Evolutionary conservation across 2,113 vertebrate species (phyloP).

Genomic region (Bubo scandiacus): DNA sequence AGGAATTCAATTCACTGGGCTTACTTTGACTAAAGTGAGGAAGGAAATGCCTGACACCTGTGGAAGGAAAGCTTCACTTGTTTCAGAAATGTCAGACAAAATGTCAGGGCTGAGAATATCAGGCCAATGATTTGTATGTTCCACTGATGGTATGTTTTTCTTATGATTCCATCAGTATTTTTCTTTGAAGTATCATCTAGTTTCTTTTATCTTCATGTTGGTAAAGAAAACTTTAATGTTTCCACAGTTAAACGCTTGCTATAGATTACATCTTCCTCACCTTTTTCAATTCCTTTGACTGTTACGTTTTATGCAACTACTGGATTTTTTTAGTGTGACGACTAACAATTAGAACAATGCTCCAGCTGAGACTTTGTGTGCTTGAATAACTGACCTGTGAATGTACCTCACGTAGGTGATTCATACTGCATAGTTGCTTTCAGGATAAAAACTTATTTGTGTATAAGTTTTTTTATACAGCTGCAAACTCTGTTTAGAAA

Average conservation of each 20-base stretch:
- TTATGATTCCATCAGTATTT: neutral
- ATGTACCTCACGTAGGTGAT: neutral
- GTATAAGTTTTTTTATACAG: neutral
- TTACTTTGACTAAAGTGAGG: neutral
- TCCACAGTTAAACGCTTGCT: neutral
- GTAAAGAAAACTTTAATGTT: neutral
- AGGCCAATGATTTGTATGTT: neutral
- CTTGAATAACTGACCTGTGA: neutral
- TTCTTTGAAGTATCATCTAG: neutral
- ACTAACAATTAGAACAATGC: neutral
- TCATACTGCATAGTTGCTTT: neutral
- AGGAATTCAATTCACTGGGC: neutral
- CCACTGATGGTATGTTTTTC: neutral
- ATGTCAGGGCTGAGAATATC: neutral
- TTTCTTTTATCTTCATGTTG: neutral
- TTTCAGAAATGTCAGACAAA: neutral
- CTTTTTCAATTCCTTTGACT: neutral
- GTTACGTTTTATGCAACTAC: neutral
- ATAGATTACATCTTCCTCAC: neutral
- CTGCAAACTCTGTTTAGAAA: neutral
- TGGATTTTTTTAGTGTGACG: neutral
- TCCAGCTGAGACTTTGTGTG: neutral
- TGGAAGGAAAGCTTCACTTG: neutral
- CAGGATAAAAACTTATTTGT: neutral
- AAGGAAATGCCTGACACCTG: neutral